Evolutionary conservation across 2,797 vertebrate species (phyloP).

Genomic region (Picus viridis): DNA sequence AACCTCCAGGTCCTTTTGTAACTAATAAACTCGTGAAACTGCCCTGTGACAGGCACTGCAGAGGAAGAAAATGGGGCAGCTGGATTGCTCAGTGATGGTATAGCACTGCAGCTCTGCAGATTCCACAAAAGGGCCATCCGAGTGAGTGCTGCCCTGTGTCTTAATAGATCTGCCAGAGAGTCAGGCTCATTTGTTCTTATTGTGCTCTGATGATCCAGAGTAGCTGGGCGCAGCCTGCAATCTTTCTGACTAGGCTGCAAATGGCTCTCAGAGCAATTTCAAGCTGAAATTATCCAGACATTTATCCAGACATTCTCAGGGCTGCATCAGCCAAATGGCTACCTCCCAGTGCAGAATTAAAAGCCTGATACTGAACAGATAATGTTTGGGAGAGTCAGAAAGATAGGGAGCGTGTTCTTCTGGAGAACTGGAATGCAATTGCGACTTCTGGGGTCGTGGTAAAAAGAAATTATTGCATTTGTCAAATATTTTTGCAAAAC

Average conservation of each 20-base stretch:
- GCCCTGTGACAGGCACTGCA: background rate
- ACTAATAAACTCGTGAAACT: background rate
- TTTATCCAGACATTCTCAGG: slow-evolving; percentile 53
- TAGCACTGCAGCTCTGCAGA: background rate
- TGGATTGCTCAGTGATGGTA: background rate
- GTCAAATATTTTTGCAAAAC: slow-evolving; percentile 6
- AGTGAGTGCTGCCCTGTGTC: background rate
- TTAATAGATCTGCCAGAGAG: background rate
- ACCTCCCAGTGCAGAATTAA: slow-evolving; percentile 30
- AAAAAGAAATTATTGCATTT: slow-evolving; percentile 25
- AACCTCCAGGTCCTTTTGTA: background rate
- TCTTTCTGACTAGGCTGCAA: slow-evolving; percentile 19
- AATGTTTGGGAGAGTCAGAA: slow-evolving; percentile 23
- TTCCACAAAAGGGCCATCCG: background rate
- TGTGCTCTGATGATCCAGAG: background rate
- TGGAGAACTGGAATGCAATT: slow-evolving; percentile 15
- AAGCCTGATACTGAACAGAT: slow-evolving; percentile 65
- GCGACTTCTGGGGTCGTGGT: background rate
- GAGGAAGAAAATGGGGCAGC: background rate
- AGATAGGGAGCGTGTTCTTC: background rate
- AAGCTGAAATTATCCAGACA: slow-evolving; percentile 65
- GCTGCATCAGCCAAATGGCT: slow-evolving; percentile 52
- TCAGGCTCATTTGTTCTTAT: background rate
- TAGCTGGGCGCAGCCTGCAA: background rate
- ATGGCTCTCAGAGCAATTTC: slow-evolving; percentile 38